Percentiles rank a stretch among this genome's conserved stretches.
phyloP scores from a whole-genome alignment of 2,888 invertebrate species.

The Nebria brevicollis region DNA sequence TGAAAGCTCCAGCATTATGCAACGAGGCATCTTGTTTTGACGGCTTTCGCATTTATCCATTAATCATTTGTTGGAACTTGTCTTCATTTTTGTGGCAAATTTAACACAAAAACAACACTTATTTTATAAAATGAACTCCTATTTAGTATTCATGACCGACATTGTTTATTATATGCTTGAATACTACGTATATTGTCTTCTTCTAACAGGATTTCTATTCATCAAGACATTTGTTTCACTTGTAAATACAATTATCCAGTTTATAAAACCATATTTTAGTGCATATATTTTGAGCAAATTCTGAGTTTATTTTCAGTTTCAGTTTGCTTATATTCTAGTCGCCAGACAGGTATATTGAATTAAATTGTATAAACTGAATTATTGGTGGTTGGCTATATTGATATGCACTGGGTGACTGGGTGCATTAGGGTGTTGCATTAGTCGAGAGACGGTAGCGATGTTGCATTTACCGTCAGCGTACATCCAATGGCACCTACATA shows the following conservation, averaged over 20 bases:
- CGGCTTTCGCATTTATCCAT: neutral
- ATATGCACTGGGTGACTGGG: neutral
- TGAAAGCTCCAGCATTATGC: neutral
- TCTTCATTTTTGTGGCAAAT: constrained; percentile 13
- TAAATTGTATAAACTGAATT: neutral
- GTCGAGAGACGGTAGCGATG: neutral
- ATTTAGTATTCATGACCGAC: neutral
- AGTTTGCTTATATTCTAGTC: neutral
- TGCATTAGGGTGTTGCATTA: neutral
- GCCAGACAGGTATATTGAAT: neutral
- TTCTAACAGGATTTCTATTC: too few relatives aligned
- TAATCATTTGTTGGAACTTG: constrained; percentile 12
- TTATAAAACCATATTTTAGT: too few relatives aligned
- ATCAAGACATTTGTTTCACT: too few relatives aligned
- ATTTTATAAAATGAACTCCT: constrained; percentile 11
- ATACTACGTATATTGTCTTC: neutral
- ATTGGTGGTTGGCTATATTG: neutral
- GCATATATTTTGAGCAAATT: neutral
- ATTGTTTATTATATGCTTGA: neutral
- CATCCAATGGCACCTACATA: neutral
- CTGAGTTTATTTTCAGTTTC: neutral
- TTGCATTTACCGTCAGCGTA: neutral
- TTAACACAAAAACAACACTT: constrained; percentile 18
- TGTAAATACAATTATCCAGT: too few relatives aligned
- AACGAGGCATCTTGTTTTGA: constrained; percentile 16